These are phyloP conservation scores for Emys orbicularis DNA, from an alignment of 2,797 vertebrate genomes.

Conservation along the genomic window DNA sequence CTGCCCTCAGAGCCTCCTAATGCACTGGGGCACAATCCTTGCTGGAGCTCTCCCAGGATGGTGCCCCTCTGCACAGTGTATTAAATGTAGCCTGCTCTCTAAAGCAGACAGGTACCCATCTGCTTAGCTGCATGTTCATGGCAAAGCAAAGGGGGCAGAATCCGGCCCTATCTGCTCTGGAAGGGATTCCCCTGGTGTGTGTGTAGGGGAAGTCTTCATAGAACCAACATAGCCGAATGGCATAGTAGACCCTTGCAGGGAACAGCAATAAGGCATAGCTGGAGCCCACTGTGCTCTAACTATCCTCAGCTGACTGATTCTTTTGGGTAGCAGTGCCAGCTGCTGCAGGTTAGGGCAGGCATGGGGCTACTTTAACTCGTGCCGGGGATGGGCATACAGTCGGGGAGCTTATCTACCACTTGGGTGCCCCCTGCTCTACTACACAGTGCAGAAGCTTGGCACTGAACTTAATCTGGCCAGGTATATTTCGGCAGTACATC, in stretches of 20 bases:
- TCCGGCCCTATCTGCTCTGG: background rate
- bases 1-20: background rate
- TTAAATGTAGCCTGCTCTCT: background rate
- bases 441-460: background rate
- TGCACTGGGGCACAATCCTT: background rate
- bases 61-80: background rate
- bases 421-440: accelerated
- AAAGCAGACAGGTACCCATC: background rate
- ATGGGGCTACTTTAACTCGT: background rate
- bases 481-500: background rate
- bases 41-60: too few relatives aligned
- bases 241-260: background rate
- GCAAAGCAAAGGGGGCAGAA: background rate
- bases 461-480: background rate
- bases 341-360: background rate
- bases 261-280: background rate
- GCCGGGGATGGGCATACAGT: background rate
- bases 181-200: background rate
- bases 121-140: background rate
- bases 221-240: background rate
- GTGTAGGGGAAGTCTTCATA: background rate
- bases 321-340: background rate
- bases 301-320: background rate
- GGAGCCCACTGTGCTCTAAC: background rate
- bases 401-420: background rate